Conservation (phyloP, 2,113 vertebrate genomes). For the Corythoichthys intestinalis region DNA sequence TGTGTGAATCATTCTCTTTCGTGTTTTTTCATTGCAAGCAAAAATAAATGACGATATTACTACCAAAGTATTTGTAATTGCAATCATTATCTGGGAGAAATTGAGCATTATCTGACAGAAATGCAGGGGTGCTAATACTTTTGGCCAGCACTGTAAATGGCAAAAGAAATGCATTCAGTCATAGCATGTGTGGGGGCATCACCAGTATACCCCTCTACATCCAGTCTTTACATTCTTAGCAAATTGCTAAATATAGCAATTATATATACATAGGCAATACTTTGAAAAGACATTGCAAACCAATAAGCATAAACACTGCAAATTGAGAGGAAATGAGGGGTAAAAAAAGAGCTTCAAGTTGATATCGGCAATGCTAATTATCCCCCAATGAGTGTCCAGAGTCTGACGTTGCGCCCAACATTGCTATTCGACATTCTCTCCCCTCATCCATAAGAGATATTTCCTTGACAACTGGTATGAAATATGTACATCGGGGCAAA, state of each 20-base stretch:
- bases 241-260: constrained; percentile 2
- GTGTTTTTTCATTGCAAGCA: too few species aligned
- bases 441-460: constrained; percentile 3
- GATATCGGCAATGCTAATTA: background rate
- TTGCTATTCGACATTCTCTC: background rate
- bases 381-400: background rate
- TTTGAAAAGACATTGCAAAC: constrained; percentile 9
- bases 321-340: background rate
- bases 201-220: constrained; percentile 36
- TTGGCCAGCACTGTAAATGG: too few species aligned
- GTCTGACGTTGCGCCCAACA: too few species aligned
- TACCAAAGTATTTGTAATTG: too few species aligned
- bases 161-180: constrained; percentile 37
- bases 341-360: constrained; percentile 8
- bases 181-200: constrained; percentile 30
- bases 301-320: constrained; percentile 9
- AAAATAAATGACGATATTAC: too few species aligned
- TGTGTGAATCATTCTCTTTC: too few species aligned
- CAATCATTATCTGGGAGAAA: too few species aligned
- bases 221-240: constrained; percentile 6
- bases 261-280: constrained; percentile 2
- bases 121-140: too few species aligned
- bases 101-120: too few species aligned
- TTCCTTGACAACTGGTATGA: background rate
- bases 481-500: too few species aligned